Evolutionary conservation across 1,140 invertebrate genomes (phyloP), one percentile per base, ranked within the genome.

Genomic region (Xylocopa sonorina): DNA sequence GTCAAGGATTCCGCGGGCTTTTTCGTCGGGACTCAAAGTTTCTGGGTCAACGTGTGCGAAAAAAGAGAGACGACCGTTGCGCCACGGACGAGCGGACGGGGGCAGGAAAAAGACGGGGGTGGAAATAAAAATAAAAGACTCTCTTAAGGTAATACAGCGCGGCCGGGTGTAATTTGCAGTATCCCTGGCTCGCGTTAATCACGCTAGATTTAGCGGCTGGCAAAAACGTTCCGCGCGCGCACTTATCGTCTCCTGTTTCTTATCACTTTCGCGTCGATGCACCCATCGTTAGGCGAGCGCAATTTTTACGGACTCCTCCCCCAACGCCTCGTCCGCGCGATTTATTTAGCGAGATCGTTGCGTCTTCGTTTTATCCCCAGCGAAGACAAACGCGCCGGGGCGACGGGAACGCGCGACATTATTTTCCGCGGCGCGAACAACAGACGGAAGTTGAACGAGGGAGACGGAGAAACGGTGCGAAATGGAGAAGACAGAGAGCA

Each of bases 221-320:
- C 43, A 62, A 67, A 79, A 80, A 80, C 48, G 51, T 79, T 66
- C 50, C 21, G 24, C 29, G 50, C 29, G 50, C 41, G n/a, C 50
- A 73, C 68, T 73, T 78, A 63, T 62, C 77, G 46, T 48, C 18
- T 7, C 21, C 46, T 24, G 60, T 48, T 66, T 53, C 78, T 80
- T 80, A 80, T 80, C 78, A 66, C 38, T 72, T 24, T 50, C 78
- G 51, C 78, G 53, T 50, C 62, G 71, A 80, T 75, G 78, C 78
- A 18, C 51, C 51, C 71, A 46, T 80, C 71, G 62, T 75, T 58
- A 24, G 27, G 66, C 41, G 55, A 66, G 58, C 41, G 69, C 51
- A 66, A 74, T 79, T 79, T 79, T 66, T 64, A 57, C 41, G n/a
- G 50, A 75, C 64, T 73, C 60, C 63, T 43, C 27, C 27, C 12